Conservation (phyloP, 2,888 invertebrate genomes). For the Athrips mouffetella region DNA sequence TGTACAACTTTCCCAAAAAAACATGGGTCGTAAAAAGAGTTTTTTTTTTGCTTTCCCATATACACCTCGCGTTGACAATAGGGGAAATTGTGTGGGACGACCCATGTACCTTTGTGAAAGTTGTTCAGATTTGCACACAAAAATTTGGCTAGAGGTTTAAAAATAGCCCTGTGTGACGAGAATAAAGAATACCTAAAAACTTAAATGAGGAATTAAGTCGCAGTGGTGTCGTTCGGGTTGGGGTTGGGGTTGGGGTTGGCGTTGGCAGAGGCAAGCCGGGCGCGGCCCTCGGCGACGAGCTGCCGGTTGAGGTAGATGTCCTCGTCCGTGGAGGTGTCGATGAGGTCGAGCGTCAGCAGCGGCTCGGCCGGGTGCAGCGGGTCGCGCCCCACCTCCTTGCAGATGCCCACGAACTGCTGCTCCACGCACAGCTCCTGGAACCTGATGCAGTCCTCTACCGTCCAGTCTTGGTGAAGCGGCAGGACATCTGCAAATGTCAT, state of each 20-base stretch:
- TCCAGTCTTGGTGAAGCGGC: constrained; percentile 82
- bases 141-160: too few relatives aligned
- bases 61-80: too few relatives aligned
- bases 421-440: constrained; percentile 85
- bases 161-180: too few relatives aligned
- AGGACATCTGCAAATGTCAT: constrained; percentile 60
- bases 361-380: constrained; percentile 79
- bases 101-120: too few relatives aligned
- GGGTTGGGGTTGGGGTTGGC: constrained; percentile 25
- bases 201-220: neutral
- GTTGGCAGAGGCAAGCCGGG: constrained; percentile 57
- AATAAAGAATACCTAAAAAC: neutral
- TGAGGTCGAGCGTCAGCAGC: constrained; percentile 81
- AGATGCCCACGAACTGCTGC: constrained; percentile 83
- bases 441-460: constrained; percentile 83
- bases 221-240: neutral
- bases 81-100: too few relatives aligned
- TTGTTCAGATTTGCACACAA: too few relatives aligned
- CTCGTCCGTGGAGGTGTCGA: constrained; percentile 83
- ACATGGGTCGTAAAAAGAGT: too few relatives aligned
- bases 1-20: too few relatives aligned
- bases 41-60: too few relatives aligned
- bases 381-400: constrained; percentile 81
- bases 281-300: constrained; percentile 81
- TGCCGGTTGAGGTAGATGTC: constrained; percentile 83